phyloP scores from a whole-genome alignment of 2,888 invertebrate genomes.

The Podabrus alpinus region DNA sequence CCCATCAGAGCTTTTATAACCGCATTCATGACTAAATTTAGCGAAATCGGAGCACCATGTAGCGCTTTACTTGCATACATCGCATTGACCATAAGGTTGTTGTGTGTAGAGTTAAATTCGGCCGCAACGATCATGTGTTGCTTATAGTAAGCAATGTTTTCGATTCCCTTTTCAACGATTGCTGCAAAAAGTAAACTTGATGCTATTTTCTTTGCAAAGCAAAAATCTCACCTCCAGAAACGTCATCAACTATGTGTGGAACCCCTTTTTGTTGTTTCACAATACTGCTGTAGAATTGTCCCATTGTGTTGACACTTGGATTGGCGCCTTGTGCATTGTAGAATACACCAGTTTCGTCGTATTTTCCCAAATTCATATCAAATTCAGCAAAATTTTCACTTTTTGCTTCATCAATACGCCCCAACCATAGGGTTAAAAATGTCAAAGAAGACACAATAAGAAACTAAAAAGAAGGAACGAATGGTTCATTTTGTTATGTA shows the following conservation, averaged over 20 bases:
- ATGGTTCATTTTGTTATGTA: no score
- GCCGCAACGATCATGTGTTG: conserved; percentile 57
- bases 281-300: conserved; percentile 34
- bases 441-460: conserved; percentile 33
- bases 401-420: conserved; percentile 33
- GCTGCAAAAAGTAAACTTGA: conserved; percentile 43
- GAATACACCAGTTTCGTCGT: conserved; percentile 45
- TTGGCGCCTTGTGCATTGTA: conserved; percentile 36
- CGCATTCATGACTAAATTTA: conserved; percentile 58
- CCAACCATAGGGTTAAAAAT: conserved; percentile 46
- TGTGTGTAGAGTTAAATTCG: conserved; percentile 50
- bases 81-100: conserved; percentile 38
- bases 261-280: conserved; percentile 36
- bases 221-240: conserved; percentile 35
- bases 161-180: conserved; percentile 50
- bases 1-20: conserved; percentile 51
- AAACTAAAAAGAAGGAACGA: conserved; percentile 1
- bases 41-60: conserved; percentile 59
- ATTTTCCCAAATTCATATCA: conserved; percentile 47
- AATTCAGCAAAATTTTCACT: conserved; percentile 40
- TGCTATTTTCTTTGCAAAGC: background rate
- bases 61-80: conserved; percentile 57
- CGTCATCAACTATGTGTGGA: conserved; percentile 32
- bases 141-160: conserved; percentile 56
- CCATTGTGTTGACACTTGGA: conserved; percentile 22